Evolutionary conservation across 2,797 vertebrate species (phyloP), one percentile per base, ranked within the genome.

Genomic region (Miichthys miiuy): DNA sequence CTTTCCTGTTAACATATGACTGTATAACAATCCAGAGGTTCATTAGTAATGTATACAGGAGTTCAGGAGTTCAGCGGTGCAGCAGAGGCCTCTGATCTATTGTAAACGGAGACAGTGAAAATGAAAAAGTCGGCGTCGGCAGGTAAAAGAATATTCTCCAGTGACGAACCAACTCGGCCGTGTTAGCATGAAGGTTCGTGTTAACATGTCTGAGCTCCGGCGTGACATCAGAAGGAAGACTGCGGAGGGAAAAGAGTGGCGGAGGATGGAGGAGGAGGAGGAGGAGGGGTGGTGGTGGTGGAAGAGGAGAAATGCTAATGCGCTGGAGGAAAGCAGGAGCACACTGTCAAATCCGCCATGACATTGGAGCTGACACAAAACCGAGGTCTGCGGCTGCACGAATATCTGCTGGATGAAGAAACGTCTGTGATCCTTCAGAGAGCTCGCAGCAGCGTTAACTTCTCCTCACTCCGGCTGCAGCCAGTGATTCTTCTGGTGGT

Each of bases 31-130:
- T 83, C 82, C 80, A 75, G 84, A 79, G 88, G 57, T 89, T 91
- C 82, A 88, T 86, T 90, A 84, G 86, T 89, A 87, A 91, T 88
- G 77, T 81, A 90, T 87, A 88, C 89, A 89, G 81, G 81, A 79
- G 87, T 90, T 88, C 89, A 88, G 75, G 72, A 86, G 88, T 91
- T 90, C 85, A 87, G 85, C 63, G n/a, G 54, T 25, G 77, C 82
- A 80, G 82, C 66, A 46, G 4, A 71, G 75, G 78, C 84, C 74
- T 90, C 74, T 91, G 89, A 89, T 90, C 88, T 88, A 51, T 70
- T 81, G 88, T 85, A 85, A 91, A 91, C 55, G 41, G 79, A 90
- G 85, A 91, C 80, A 18, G 76, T 38, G 67, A 81, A 86, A 86
- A 88, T 73, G 69, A 89, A 86, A 88, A 88, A 78, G 65, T 69